Evolutionary conservation across 2,113 vertebrate species (phyloP), one percentile per base, ranked within the genome.

Genomic region (Syngnathus typhle): DNA sequence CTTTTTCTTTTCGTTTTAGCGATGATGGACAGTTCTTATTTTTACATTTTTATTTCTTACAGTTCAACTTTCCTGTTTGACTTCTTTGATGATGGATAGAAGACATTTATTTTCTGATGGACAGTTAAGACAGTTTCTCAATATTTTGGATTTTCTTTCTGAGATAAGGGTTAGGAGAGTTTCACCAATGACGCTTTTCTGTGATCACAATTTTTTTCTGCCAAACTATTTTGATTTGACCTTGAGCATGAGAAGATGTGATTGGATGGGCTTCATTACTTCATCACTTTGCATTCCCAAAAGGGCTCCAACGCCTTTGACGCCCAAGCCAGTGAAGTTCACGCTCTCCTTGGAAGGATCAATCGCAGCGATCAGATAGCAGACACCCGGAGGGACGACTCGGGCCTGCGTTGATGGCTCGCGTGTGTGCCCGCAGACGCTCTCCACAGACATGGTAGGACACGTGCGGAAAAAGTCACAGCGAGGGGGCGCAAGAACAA

Each of bases 311-410:
- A 54, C 15, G 7, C 43, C 18, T 46, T 55, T 44, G 56, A 70
- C 73, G 51, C 36, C 9, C 51, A 32, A 60, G 68, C 51, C 9
- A 80, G 80, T 87, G 88, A 90, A 92, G 81, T 90, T 89, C 89
- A 87, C 59, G 59, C 79, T 90, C 82, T 89, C 88, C 89, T 89
- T 91, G 87, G 84, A 78, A 66, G 38, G 72, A 88, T 92, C 90
- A 86, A 90, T 90, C 73, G 16, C 60, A 55, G 68, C 78, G 78
- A 90, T 92, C 89, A 82, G 88, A 90, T 90, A 89, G 87, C 86
- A 71, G 84, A 82, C 86, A 84, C 84, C 37, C 84, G 83, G 82
- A 84, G 86, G 87, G 85, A 87, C 65, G 63, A 78, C 81, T 73
- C 71, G 15, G 68, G 79, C 67, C 71, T 60, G 65, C 72, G 73